Evolutionary conservation across 1,140 invertebrate species (phyloP), one percentile per base, ranked within the genome.

Genomic region (Macrobrachium rosenbergii): DNA sequence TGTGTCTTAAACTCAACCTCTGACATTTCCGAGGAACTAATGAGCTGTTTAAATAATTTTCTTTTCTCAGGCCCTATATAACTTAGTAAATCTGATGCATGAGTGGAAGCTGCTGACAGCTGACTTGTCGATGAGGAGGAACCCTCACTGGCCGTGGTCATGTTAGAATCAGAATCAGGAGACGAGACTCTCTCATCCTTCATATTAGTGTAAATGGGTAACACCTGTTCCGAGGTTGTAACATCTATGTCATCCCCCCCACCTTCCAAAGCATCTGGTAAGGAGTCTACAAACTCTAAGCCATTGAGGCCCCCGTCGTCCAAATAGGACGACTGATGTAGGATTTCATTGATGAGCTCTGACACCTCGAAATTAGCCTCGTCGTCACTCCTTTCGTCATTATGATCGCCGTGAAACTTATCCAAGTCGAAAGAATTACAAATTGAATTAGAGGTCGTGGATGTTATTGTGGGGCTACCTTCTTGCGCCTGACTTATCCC

Each of bases 291-390:
- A 82, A 81, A 87, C 37, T 87, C 85, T 14, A 73, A n/a, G n/a
- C 78, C 78, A 82, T 81, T 81, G 14, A 81, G 58, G 21, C 19
- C 63, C 7, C 69, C 79, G n/a, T 87, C 85, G 5, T 87, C 85
- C 14, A 87, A 73, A 23, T 81, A 87, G 10, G 85, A 87, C 21
- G 85, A 87, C 85, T 87, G 77, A 45, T 81, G 37, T 23, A 87
- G 63, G n/a, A 87, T 81, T 81, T 87, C 85, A 69, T 87, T 87
- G 59, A 87, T 87, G 10, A 87, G 78, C 28, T 87, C 85, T 2
- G 85, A 81, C 45, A 87, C 85, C 37, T 87, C 72, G 64, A 87
- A 82, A 23, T 87, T 82, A 14, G 78, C 62, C 21, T 87, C 85
- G 16, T 87, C 85, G 10, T 79, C 69, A 19, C 60, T 59, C 28